These are phyloP conservation scores for Heterotilapia buettikoferi DNA, from an alignment of 2,113 vertebrate genomes.

Conservation along the genomic window DNA sequence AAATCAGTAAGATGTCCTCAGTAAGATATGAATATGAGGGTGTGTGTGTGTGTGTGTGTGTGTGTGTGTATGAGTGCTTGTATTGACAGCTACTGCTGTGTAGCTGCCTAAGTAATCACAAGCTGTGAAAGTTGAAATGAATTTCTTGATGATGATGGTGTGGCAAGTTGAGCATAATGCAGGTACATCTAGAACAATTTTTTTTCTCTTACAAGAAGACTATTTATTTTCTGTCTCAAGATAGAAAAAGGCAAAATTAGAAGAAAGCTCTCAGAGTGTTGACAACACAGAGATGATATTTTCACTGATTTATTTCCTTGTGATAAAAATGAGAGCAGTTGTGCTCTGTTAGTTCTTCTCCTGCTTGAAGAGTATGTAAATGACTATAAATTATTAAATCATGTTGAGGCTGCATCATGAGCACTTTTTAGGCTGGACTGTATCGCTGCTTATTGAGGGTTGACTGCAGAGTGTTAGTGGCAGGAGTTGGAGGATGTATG, in stretches of 20 bases:
- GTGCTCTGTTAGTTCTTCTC: not conserved
- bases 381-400: not conserved
- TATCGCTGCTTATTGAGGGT: not conserved
- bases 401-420: not conserved
- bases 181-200: not conserved
- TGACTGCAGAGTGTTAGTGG: not conserved
- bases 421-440: not conserved
- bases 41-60: not conserved
- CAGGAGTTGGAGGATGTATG: not conserved
- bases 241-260: not conserved
- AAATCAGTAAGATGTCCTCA: not conserved
- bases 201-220: not conserved
- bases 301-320: not conserved
- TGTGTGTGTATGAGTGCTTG: not conserved
- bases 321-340: not conserved
- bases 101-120: not conserved
- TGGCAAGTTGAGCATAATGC: not conserved
- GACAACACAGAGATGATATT: not conserved
- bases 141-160: not conserved
- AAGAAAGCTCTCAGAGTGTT: not conserved
- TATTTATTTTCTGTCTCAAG: not conserved
- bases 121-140: slow-evolving; percentile 12
- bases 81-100: not conserved
- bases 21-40: not conserved
- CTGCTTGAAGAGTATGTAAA: not conserved